Evolutionary conservation across 2,888 invertebrate genomes (phyloP).

Genomic region (Torymus aiolomorphi): DNA sequence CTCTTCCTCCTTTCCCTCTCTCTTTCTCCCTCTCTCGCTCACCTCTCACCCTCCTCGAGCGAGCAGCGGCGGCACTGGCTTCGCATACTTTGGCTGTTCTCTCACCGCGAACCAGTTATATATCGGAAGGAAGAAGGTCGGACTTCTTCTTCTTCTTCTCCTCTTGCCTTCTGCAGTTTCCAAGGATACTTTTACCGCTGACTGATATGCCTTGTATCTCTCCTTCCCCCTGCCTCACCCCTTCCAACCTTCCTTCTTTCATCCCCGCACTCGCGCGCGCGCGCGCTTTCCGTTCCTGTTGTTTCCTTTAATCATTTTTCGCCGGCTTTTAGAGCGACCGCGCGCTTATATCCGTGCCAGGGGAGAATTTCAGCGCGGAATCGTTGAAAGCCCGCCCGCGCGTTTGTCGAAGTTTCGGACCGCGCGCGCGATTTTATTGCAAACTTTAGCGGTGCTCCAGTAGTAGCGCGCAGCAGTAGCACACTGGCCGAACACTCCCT

Average conservation of each 20-base stretch:
- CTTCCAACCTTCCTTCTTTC: too few relatives aligned
- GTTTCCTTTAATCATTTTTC: constrained; percentile 47
- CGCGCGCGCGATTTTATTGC: constrained; percentile 1
- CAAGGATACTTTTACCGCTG: constrained; percentile 27
- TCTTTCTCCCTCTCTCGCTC: constrained; percentile 59
- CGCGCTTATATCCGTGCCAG: not conserved
- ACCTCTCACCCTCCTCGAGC: too few relatives aligned
- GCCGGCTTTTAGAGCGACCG: constrained; percentile 35
- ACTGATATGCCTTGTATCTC: constrained; percentile 33
- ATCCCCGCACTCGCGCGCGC: not conserved
- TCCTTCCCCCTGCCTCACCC: not conserved
- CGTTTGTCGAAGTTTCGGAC: constrained; percentile 13
- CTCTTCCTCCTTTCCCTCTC: constrained; percentile 57
- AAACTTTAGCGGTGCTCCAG: not conserved
- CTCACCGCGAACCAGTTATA: constrained; percentile 15
- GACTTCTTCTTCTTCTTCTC: constrained; percentile 29
- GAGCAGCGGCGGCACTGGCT: not conserved
- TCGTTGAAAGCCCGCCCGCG: not conserved
- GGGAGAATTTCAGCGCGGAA: constrained; percentile 5
- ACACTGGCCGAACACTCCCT: not conserved
- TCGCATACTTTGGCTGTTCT: constrained; percentile 33
- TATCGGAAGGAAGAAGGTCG: not conserved
- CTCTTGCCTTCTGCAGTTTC: constrained; percentile 19
- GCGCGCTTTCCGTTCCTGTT: constrained; percentile 8
- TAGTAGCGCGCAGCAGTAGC: not conserved